These are phyloP conservation scores for Gouania willdenowi DNA, from an alignment of 2,797 vertebrate species.

Conservation along the genomic window DNA sequence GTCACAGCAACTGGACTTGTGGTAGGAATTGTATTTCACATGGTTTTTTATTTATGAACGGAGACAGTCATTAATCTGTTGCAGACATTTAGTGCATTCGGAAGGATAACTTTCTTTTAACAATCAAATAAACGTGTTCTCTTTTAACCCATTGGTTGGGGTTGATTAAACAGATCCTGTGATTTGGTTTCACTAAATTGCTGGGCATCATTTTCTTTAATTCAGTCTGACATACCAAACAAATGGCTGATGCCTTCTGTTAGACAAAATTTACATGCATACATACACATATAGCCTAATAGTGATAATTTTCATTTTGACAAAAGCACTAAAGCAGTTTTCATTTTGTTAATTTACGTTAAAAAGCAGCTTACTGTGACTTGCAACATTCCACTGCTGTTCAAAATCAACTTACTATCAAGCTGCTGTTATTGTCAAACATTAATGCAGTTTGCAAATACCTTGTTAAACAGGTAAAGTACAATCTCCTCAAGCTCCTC, in stretches of 20 bases:
- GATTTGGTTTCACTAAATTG: conserved; percentile 45
- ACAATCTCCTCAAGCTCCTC: too few relatives aligned
- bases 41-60: conserved; percentile 56
- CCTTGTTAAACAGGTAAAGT: too few relatives aligned
- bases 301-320: too few relatives aligned
- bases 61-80: conserved; percentile 41
- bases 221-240: conserved; percentile 36
- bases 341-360: too few relatives aligned
- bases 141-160: conserved; percentile 13
- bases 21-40: conserved; percentile 63
- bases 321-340: too few relatives aligned
- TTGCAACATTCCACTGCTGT: too few relatives aligned
- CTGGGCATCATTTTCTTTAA: conserved; percentile 43
- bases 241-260: conserved; percentile 38
- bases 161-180: conserved; percentile 59
- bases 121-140: conserved; percentile 20
- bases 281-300: conserved; percentile 28
- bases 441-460: too few relatives aligned
- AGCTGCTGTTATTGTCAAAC: too few relatives aligned
- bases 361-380: too few relatives aligned
- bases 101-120: conserved; percentile 24
- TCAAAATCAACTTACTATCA: too few relatives aligned
- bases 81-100: conserved; percentile 30
- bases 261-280: conserved; percentile 24
- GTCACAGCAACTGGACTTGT: conserved; percentile 71